Percentiles rank a stretch among this genome's conserved stretches.
These are phyloP conservation scores for Dermolepida albohirtum DNA, from an alignment of 2,888 invertebrate genomes.

Conservation along the genomic window DNA sequence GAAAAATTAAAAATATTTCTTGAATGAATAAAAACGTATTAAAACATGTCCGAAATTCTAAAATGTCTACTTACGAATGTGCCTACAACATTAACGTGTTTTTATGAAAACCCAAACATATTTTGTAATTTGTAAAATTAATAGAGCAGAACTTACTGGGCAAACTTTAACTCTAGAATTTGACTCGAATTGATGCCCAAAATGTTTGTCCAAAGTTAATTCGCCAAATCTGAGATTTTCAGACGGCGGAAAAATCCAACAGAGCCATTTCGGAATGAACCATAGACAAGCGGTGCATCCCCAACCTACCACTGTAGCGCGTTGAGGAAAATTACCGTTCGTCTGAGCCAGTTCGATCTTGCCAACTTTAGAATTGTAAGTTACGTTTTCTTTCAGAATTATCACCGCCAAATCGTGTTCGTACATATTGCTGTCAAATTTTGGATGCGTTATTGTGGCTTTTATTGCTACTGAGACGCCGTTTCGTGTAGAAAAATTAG, in stretches of 20 bases:
- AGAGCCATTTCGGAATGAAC: constrained; percentile 22
- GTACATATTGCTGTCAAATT: background rate
- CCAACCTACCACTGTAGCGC: constrained; percentile 17
- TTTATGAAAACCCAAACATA: no score
- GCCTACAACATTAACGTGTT: no score
- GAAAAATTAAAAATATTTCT: no score
- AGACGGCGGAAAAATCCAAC: constrained; percentile 11
- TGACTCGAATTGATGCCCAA: background rate
- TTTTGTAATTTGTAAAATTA: no score
- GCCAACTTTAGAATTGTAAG: background rate
- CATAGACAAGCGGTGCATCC: constrained; percentile 23
- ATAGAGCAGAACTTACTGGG: constrained; percentile 19
- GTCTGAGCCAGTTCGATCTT: constrained; percentile 11
- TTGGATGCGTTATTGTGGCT: background rate
- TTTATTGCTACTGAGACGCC: background rate
- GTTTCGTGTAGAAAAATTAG: background rate
- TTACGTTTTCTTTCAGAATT: background rate
- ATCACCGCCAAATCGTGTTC: constrained; percentile 24
- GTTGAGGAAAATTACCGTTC: constrained; percentile 2
- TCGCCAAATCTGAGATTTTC: constrained; percentile 7
- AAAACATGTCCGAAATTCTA: no score
- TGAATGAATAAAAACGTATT: no score
- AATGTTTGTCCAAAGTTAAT: constrained; percentile 1
- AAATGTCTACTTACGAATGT: no score
- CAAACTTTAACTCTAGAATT: constrained; percentile 16